Percentiles rank a stretch among this genome's conserved stretches.
Conservation (phyloP, 92 coral and sea anemone genomes). For the Desmophyllum pertusum region DNA sequence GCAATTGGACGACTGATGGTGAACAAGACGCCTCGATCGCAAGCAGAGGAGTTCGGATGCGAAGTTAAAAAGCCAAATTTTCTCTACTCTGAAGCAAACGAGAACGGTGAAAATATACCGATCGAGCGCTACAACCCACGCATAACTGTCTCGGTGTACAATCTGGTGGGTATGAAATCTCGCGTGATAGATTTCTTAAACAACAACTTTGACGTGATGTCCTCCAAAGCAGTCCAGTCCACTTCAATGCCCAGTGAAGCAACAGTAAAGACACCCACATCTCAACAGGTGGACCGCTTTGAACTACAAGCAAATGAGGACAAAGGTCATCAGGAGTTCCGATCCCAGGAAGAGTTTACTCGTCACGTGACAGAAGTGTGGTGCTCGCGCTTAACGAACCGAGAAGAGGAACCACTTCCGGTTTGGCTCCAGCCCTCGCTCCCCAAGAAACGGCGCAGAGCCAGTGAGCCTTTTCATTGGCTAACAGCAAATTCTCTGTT, state of each 20-base stretch:
- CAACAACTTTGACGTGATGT: slow-evolving; percentile 42
- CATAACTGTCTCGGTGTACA: slow-evolving; percentile 29
- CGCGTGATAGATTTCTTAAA: slow-evolving; percentile 40
- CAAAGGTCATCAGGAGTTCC: slow-evolving; percentile 11
- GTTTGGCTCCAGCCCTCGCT: slow-evolving; percentile 44
- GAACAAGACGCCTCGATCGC: not conserved
- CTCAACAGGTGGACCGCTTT: slow-evolving; percentile 14
- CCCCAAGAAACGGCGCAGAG: slow-evolving; percentile 9
- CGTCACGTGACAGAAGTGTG: slow-evolving; percentile 37
- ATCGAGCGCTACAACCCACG: slow-evolving; percentile 20
- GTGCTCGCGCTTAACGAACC: slow-evolving; percentile 33
- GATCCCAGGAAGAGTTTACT: slow-evolving; percentile 46
- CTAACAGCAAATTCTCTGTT: slow-evolving; percentile 30
- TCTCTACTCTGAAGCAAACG: not conserved
- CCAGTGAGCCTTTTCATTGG: slow-evolving; percentile 4
- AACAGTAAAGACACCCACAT: not conserved
- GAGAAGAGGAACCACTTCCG: slow-evolving; percentile 41
- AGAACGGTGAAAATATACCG: not conserved
- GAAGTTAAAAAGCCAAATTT: slow-evolving; percentile 47
- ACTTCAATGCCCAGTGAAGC: not conserved
- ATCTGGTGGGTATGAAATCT: not conserved
- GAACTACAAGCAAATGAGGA: slow-evolving; percentile 32
- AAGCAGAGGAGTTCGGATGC: slow-evolving; percentile 71
- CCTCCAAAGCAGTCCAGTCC: slow-evolving; percentile 2
- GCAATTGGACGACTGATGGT: slow-evolving; percentile 57